Percentiles rank a stretch among this genome's conserved stretches.
These are phyloP conservation scores for Rousettus madagascariensis DNA, from an alignment of 2,797 vertebrate species.

Conservation along the genomic window DNA sequence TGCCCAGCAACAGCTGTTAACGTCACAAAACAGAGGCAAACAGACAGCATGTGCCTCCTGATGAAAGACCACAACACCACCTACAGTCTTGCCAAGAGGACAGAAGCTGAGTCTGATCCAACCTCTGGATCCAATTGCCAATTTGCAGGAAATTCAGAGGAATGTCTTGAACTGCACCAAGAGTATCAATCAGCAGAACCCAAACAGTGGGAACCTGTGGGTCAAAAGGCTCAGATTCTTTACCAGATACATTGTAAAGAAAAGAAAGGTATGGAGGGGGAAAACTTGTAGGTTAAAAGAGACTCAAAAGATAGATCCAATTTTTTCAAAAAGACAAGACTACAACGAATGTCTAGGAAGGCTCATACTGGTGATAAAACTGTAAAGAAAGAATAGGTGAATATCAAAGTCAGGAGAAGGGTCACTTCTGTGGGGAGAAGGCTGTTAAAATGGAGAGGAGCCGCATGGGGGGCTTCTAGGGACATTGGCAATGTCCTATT, in stretches of 20 bases:
- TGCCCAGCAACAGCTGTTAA: neutral
- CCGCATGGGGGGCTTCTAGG: neutral
- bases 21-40: neutral
- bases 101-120: neutral
- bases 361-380: neutral
- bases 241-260: neutral
- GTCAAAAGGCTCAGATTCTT: neutral
- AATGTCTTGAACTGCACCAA: neutral
- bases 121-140: neutral
- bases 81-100: neutral
- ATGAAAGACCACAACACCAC: neutral
- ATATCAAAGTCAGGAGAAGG: neutral
- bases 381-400: neutral
- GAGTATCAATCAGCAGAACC: neutral
- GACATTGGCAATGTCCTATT: neutral
- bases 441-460: neutral
- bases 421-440: neutral
- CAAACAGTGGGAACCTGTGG: neutral
- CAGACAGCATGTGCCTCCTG: neutral
- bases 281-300: neutral
- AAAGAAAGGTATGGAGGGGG: neutral
- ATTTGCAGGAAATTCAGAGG: neutral
- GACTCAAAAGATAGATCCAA: neutral
- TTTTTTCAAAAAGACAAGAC: neutral
- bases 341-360: neutral